Percentiles rank a stretch among this genome's conserved stretches.
Conservation (phyloP, 2,888 invertebrate genomes). For the Plebejus melissa region DNA sequence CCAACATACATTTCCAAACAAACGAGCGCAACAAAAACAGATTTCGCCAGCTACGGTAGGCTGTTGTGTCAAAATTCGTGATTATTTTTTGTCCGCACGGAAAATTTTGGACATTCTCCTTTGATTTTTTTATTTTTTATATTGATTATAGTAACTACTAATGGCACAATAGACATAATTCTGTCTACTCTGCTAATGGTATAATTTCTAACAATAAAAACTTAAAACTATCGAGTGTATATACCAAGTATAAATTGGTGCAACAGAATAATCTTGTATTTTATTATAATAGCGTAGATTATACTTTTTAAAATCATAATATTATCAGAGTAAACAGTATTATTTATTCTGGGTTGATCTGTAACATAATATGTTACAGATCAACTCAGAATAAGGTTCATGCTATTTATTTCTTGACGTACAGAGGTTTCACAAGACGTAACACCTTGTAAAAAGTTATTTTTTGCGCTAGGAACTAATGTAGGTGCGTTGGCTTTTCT, state of each 20-base stretch:
- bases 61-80: slow-evolving; percentile 23
- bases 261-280: too few relatives aligned
- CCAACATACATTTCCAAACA: slow-evolving; percentile 46
- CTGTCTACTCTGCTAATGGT: too few relatives aligned
- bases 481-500: not conserved
- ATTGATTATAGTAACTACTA: not conserved
- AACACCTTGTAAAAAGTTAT: not conserved
- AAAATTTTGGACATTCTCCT: not conserved
- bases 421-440: too few relatives aligned
- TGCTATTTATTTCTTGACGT: not conserved
- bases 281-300: too few relatives aligned
- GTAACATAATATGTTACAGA: too few relatives aligned
- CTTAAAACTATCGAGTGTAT: too few relatives aligned
- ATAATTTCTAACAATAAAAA: too few relatives aligned
- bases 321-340: too few relatives aligned
- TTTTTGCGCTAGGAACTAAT: not conserved
- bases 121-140: not conserved
- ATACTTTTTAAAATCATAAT: too few relatives aligned
- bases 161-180: too few relatives aligned
- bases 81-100: not conserved
- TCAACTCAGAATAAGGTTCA: not conserved
- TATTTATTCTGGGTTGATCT: too few relatives aligned
- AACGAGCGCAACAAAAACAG: slow-evolving; percentile 29
- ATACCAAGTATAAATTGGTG: too few relatives aligned
- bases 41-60: slow-evolving; percentile 8